Percentiles rank a stretch among this genome's conserved stretches.
phyloP scores from a whole-genome alignment of 2,113 vertebrate genomes.

The Coturnix japonica region DNA sequence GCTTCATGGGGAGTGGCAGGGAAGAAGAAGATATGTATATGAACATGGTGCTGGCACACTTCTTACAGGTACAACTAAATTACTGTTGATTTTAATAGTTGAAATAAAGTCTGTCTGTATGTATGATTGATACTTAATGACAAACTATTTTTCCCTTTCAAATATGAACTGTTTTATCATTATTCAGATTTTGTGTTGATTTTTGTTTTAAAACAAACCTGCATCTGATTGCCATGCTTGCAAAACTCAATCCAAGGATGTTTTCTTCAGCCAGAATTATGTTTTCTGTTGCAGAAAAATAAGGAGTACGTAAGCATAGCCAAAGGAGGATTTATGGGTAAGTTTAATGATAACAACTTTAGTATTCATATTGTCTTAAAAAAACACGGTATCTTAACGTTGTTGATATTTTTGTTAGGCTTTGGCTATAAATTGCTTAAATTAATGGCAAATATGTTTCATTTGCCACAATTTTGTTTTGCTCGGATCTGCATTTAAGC shows the following conservation, averaged over 20 bases:
- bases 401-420: neutral
- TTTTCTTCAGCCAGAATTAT: conserved; percentile 20
- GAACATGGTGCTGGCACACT: conserved; percentile 99
- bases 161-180: neutral
- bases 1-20: conserved; percentile 98
- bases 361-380: neutral
- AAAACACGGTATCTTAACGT: accelerated
- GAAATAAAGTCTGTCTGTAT: neutral
- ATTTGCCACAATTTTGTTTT: neutral
- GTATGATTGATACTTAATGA: neutral
- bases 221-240: neutral
- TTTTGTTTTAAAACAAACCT: neutral
- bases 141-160: neutral
- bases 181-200: neutral
- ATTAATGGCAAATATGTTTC: neutral
- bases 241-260: neutral
- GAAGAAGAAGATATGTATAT: conserved; percentile 99
- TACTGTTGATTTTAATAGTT: neutral
- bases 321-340: conserved; percentile 99
- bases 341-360: conserved; percentile 69
- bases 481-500: neutral
- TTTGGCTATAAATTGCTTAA: neutral
- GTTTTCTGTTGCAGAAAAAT: conserved; percentile 89
- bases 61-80: conserved; percentile 87
- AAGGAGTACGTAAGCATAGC: conserved; percentile 98